phyloP scores from a whole-genome alignment of 2,888 invertebrate genomes.

The Capitulum mitella region DNA sequence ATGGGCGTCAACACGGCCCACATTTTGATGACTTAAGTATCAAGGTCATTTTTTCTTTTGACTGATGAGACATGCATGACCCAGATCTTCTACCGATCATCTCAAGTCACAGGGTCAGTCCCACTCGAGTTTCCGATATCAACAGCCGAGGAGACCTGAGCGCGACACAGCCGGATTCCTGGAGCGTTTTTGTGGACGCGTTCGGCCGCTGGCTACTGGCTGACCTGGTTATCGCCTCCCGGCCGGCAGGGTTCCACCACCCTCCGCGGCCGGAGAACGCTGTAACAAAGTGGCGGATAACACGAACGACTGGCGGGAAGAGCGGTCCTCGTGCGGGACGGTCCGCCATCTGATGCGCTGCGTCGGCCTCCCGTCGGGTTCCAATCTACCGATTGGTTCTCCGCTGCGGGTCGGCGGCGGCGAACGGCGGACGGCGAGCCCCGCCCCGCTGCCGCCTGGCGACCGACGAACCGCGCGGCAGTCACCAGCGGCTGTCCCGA shows the following conservation, averaged over 20 bases:
- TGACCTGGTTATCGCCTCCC: background rate
- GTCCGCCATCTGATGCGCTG: background rate
- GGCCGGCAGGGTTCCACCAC: background rate
- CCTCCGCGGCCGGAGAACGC: background rate
- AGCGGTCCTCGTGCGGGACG: background rate
- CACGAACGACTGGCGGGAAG: background rate
- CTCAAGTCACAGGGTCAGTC: too few relatives aligned
- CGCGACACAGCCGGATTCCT: too few relatives aligned
- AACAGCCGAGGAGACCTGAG: too few relatives aligned
- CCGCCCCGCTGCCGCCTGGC: background rate
- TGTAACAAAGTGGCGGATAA: background rate
- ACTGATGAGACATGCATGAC: too few relatives aligned
- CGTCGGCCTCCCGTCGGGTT: background rate
- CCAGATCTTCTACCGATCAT: too few relatives aligned
- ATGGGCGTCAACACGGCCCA: too few relatives aligned
- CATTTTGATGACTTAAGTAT: too few relatives aligned
- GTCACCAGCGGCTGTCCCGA: background rate
- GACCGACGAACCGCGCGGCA: background rate
- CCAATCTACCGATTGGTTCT: conserved; percentile 16
- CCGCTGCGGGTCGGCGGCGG: background rate
- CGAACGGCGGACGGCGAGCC: background rate
- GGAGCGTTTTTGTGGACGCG: background rate
- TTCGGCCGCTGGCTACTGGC: background rate
- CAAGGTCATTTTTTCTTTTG: too few relatives aligned
- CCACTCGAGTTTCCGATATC: too few relatives aligned